phyloP scores from a whole-genome alignment of 2,797 vertebrate genomes.

The Galaxias olidus region DNA sequence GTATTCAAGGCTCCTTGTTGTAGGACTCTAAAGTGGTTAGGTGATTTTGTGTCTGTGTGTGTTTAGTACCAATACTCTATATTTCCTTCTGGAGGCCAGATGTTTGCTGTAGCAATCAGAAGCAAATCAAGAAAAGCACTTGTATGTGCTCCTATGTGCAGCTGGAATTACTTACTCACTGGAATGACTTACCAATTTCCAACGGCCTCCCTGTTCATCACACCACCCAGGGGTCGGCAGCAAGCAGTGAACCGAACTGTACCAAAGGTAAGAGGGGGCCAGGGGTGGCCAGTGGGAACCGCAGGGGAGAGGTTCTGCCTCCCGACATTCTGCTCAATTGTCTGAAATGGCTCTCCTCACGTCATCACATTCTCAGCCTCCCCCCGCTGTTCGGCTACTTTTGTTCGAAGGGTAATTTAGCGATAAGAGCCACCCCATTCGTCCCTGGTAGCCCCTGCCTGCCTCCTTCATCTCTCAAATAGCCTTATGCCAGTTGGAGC shows the following conservation, averaged over 20 bases:
- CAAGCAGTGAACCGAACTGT: not conserved
- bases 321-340: conserved; percentile 53
- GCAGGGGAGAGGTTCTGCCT: conserved; percentile 19
- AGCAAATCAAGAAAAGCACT: conserved; percentile 12
- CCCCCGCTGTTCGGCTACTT: conserved; percentile 32
- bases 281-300: not conserved
- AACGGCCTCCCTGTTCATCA: too few species aligned
- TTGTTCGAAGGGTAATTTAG: conserved; percentile 55
- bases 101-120: conserved; percentile 5
- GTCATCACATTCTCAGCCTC: conserved; percentile 38
- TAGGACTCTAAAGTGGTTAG: not conserved
- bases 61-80: not conserved
- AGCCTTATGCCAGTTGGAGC: conserved; percentile 43
- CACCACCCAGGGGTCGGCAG: too few species aligned
- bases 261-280: not conserved
- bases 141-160: not conserved
- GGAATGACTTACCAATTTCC: too few species aligned
- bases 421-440: conserved; percentile 31
- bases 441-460: not conserved
- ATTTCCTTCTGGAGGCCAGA: not conserved
- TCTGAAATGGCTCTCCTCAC: conserved; percentile 53
- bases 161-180: not conserved
- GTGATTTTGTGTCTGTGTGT: conserved; percentile 3
- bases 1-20: conserved; percentile 3
- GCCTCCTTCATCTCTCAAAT: conserved; percentile 28